Percentiles rank a stretch among this genome's conserved stretches.
These are phyloP conservation scores for Lophura swinhoii DNA, from an alignment of 2,797 vertebrate genomes.

Conservation along the genomic window DNA sequence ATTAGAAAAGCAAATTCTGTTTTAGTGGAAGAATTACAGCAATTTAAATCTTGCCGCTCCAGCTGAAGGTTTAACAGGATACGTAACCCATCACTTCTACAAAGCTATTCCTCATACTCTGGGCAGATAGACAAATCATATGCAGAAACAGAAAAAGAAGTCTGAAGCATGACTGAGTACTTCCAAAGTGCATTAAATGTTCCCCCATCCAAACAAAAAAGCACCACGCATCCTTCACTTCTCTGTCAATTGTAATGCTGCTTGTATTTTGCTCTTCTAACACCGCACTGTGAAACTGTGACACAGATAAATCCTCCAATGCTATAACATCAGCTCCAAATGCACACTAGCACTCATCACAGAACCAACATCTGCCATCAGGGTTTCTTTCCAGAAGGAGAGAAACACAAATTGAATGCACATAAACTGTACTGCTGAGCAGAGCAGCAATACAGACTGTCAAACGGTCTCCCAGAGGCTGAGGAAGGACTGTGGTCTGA, in stretches of 20 bases:
- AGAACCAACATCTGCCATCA: fast-evolving
- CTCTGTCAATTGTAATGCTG: neutral
- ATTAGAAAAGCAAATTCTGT: neutral
- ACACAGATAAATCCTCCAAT: fast-evolving
- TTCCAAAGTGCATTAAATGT: neutral
- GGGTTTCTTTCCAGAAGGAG: neutral
- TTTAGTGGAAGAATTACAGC: neutral
- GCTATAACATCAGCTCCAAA: neutral
- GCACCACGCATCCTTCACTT: neutral
- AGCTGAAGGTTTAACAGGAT: neutral
- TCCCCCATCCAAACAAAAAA: neutral
- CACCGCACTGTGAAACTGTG: neutral
- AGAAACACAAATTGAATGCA: neutral
- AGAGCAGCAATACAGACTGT: neutral
- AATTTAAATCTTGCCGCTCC: neutral
- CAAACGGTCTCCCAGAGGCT: neutral
- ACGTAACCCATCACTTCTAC: neutral
- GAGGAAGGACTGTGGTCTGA: neutral
- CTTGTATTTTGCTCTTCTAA: neutral
- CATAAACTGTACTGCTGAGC: fast-evolving
- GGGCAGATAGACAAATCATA: neutral
- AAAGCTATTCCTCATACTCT: neutral
- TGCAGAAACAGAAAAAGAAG: neutral
- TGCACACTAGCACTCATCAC: fast-evolving
- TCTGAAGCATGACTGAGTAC: neutral